Conservation (phyloP, 1,140 invertebrate species). For the Chelonus insularis region DNA sequence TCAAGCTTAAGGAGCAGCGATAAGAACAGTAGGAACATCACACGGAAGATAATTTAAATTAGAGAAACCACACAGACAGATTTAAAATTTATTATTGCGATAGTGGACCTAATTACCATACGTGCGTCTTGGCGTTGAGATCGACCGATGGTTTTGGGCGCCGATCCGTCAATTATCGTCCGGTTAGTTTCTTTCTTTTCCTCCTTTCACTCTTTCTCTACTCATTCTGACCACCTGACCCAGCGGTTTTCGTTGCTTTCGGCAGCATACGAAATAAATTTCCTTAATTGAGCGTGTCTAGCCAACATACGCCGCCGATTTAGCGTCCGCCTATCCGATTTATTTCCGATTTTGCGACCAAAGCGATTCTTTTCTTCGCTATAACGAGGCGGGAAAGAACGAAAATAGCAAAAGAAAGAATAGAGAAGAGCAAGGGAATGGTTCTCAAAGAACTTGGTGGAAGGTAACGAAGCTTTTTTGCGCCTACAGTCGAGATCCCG, state of each 20-base stretch:
- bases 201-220: conserved; percentile 28
- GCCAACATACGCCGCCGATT: conserved; percentile 37
- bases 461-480: conserved; percentile 50
- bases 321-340: conserved; percentile 31
- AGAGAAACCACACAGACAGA: no score
- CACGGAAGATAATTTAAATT: no score
- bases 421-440: conserved; percentile 22
- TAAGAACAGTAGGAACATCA: no score
- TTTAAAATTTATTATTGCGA: no score
- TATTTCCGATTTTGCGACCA: conserved; percentile 42
- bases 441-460: conserved; percentile 23
- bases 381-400: conserved; percentile 30
- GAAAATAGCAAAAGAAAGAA: conserved; percentile 30
- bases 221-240: conserved; percentile 28
- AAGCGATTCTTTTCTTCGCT: conserved; percentile 1
- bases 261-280: conserved; percentile 45
- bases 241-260: conserved; percentile 35
- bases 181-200: not conserved
- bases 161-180: conserved; percentile 42
- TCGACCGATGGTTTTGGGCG: conserved; percentile 29
- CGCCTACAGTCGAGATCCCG: conserved; percentile 31
- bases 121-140: conserved; percentile 34
- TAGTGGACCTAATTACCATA: conserved; percentile 41
- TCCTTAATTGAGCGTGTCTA: conserved; percentile 44
- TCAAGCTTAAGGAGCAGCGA: no score